Evolutionary conservation across 1,140 invertebrate species (phyloP).

Genomic region (Octopus bimaculoides): DNA sequence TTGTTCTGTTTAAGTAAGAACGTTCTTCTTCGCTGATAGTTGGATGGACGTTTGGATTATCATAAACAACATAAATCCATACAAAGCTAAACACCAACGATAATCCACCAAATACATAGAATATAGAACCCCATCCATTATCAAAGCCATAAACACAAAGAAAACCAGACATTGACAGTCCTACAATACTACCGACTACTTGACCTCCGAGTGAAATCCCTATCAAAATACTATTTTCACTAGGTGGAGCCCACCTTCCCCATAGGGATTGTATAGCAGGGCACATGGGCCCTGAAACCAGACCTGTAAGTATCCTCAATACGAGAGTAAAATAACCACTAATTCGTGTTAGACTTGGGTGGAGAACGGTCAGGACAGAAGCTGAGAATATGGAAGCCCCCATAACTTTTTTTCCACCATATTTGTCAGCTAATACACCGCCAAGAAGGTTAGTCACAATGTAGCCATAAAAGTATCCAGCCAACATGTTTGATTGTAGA

Average conservation of each 20-base stretch:
- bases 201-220: constrained; percentile 17
- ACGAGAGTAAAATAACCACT: constrained; percentile 14
- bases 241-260: background rate
- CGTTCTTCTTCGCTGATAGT: background rate
- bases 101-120: constrained; percentile 41
- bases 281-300: constrained; percentile 16
- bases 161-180: constrained; percentile 40
- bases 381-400: constrained; percentile 14
- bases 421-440: constrained; percentile 65
- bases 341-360: constrained; percentile 5
- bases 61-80: background rate
- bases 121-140: constrained; percentile 45
- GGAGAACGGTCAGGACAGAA: constrained; percentile 9
- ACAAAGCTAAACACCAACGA: background rate
- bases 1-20: background rate
- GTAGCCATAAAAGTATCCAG: constrained; percentile 82
- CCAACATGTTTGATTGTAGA: constrained; percentile 74
- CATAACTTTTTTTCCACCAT: constrained; percentile 38
- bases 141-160: constrained; percentile 43
- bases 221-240: background rate
- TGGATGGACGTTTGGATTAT: background rate
- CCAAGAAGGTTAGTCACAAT: constrained; percentile 76
- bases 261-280: background rate
- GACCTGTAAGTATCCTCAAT: constrained; percentile 1
- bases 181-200: constrained; percentile 30